A percentile compares a stretch with the other conserved stretches of the same genome.
Conservation (phyloP, 1,140 invertebrate genomes). For the Anastrepha ludens region DNA sequence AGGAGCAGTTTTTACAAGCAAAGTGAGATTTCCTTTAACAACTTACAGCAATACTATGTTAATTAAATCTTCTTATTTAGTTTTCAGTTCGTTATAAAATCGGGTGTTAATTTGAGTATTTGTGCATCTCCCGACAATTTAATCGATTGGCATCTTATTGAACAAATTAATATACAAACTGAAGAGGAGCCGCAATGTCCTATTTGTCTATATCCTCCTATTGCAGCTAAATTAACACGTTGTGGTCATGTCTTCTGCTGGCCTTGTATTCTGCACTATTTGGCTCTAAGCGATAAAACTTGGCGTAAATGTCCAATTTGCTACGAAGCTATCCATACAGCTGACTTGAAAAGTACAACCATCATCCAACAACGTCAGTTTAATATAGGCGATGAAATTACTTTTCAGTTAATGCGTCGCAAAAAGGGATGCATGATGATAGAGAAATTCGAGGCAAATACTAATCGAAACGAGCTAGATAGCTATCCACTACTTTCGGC, state of each 20-base stretch:
- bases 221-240: conserved; percentile 91
- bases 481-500: conserved; percentile 69
- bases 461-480: conserved; percentile 53
- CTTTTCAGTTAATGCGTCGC: conserved; percentile 90
- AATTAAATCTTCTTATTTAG: conserved; percentile 77
- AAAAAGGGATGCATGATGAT: conserved; percentile 85
- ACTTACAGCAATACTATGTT: not conserved
- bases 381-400: conserved; percentile 83
- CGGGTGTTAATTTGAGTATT: conserved; percentile 82
- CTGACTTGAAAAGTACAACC: conserved; percentile 75
- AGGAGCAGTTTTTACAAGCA: conserved; percentile 94
- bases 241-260: conserved; percentile 98
- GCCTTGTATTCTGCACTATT: conserved; percentile 95
- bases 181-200: conserved; percentile 87
- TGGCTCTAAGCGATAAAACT: conserved; percentile 85
- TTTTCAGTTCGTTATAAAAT: conserved; percentile 95
- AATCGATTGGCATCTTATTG: conserved; percentile 93
- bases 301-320: conserved; percentile 92
- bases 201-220: conserved; percentile 90
- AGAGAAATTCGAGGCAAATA: conserved; percentile 75
- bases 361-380: conserved; percentile 74
- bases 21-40: conserved; percentile 80
- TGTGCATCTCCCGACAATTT: conserved; percentile 86
- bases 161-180: conserved; percentile 88
- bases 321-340: conserved; percentile 81